Evolutionary conservation across 2,797 vertebrate species (phyloP).

Genomic region (Rhinoraja longicauda): DNA sequence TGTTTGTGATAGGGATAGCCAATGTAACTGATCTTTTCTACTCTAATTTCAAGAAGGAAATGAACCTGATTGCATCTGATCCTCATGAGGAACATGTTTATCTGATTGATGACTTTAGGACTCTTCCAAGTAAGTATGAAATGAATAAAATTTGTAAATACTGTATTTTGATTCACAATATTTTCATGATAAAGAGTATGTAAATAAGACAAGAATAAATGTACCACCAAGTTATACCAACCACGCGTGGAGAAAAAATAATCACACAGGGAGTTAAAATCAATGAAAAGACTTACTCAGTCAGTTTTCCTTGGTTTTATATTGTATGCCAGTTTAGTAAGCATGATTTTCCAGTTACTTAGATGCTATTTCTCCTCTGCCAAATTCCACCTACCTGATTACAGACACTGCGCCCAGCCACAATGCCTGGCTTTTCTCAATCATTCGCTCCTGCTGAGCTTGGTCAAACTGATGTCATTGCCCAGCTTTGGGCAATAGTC

Average conservation of each 20-base stretch:
- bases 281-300: background rate
- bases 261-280: background rate
- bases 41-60: slow-evolving; percentile 62
- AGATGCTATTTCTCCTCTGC: background rate
- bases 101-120: slow-evolving; percentile 65
- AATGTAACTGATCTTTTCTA: slow-evolving; percentile 61
- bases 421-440: no score
- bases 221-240: background rate
- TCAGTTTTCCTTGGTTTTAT: background rate
- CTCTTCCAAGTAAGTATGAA: slow-evolving; percentile 36
- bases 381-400: background rate
- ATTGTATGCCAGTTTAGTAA: background rate
- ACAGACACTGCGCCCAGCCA: background rate
- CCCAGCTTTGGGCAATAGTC: background rate
- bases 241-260: background rate
- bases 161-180: background rate
- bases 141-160: background rate
- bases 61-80: slow-evolving; percentile 71
- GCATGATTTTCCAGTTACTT: background rate
- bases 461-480: background rate
- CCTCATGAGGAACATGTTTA: slow-evolving; percentile 66
- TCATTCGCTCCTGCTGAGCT: background rate
- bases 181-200: background rate
- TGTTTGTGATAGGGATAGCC: slow-evolving; percentile 70
- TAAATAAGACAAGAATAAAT: background rate